These are phyloP conservation scores for Aleadryas rufinucha DNA, from an alignment of 2,113 vertebrate genomes.

Conservation along the genomic window DNA sequence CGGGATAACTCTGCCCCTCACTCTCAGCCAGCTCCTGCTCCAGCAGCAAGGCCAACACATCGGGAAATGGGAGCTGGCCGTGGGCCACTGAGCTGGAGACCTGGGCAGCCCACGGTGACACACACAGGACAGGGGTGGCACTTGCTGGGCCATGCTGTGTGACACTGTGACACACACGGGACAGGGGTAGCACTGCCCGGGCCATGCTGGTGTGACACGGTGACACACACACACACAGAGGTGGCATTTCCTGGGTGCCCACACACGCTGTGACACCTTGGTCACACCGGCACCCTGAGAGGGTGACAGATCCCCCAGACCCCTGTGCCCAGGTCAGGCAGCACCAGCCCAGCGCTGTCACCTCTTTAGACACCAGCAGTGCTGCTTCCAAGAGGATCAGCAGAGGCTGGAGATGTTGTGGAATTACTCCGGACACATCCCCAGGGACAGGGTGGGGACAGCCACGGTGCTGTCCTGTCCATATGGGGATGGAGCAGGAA, in stretches of 20 bases:
- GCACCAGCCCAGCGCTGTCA: background rate
- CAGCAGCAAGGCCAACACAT: background rate
- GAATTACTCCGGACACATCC: rapidly evolving
- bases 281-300: background rate
- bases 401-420: background rate
- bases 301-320: background rate
- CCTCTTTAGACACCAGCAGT: background rate
- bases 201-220: rapidly evolving
- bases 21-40: background rate
- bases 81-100: background rate
- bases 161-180: background rate
- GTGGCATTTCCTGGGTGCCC: background rate
- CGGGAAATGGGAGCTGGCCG: background rate
- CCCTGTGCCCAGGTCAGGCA: rapidly evolving
- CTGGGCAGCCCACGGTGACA: rapidly evolving
- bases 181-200: background rate
- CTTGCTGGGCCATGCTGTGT: rapidly evolving
- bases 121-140: background rate
- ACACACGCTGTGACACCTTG: rapidly evolving
- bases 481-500: rapidly evolving
- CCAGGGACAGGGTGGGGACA: rapidly evolving
- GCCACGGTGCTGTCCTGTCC: rapidly evolving
- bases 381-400: background rate
- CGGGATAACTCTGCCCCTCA: background rate
- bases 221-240: too few relatives aligned